phyloP scores from a whole-genome alignment of 2,113 vertebrate genomes.

The Oxyruncus cristatus region DNA sequence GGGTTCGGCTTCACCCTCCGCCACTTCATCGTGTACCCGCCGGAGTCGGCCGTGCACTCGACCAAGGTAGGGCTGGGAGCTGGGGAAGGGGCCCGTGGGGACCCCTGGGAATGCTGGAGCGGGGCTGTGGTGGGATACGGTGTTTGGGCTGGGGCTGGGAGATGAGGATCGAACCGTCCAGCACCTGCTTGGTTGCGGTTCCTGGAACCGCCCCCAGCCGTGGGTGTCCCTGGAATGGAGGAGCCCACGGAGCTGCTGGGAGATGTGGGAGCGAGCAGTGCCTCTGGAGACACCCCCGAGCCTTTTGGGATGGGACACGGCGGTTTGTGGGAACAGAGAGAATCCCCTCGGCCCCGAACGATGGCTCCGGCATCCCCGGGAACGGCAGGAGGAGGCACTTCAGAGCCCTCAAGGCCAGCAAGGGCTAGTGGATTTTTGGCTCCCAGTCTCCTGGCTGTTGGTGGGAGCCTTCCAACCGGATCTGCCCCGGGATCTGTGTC shows the following conservation, averaged over 20 bases:
- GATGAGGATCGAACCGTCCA: accelerated
- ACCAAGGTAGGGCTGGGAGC: conserved; percentile 78
- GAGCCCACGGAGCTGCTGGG: background rate
- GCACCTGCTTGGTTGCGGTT: accelerated
- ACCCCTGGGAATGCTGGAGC: accelerated
- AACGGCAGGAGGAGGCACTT: background rate
- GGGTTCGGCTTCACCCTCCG: conserved; percentile 96
- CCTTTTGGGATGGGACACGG: accelerated
- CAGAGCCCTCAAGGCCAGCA: accelerated
- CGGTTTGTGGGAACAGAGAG: background rate
- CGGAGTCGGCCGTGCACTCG: conserved; percentile 86
- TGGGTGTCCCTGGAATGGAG: background rate
- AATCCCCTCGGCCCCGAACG: accelerated
- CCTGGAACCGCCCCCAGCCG: background rate
- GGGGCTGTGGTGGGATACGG: accelerated
- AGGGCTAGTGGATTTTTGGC: background rate
- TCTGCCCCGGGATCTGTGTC: background rate
- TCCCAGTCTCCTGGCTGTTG: background rate
- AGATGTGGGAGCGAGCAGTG: accelerated
- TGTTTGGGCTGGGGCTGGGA: accelerated
- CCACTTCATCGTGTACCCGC: conserved; percentile 98
- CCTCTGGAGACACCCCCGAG: background rate
- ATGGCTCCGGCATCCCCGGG: accelerated
- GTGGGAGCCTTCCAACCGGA: background rate
- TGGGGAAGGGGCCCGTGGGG: too few relatives aligned